Evolutionary conservation across 2,888 invertebrate species (phyloP).

Genomic region (Agapostemon virescens): DNA sequence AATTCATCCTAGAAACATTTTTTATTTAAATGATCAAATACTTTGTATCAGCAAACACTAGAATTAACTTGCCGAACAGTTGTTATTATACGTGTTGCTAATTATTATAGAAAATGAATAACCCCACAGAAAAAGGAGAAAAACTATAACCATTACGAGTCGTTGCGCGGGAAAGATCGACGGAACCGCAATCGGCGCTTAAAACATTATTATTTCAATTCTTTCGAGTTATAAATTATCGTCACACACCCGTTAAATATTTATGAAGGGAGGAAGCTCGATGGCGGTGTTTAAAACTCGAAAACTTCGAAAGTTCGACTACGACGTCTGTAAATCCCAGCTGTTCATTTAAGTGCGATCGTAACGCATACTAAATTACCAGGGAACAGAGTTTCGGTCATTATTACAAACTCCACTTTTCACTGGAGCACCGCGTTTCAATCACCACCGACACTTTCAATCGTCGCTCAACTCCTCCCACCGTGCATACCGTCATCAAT

Average conservation of each 20-base stretch:
- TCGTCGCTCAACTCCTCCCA: conserved; percentile 27
- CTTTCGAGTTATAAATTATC: fast-evolving
- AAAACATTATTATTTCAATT: no score
- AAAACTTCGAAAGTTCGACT: not conserved
- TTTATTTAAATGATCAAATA: no score
- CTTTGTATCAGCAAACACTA: no score
- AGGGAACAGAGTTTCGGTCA: conserved; percentile 30
- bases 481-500: conserved; percentile 34
- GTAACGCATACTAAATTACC: conserved; percentile 17
- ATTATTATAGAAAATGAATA: no score
- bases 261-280: not conserved
- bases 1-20: not conserved
- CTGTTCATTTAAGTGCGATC: conserved; percentile 3
- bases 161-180: no score
- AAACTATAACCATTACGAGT: no score
- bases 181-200: no score
- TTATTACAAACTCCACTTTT: conserved; percentile 41
- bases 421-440: conserved; percentile 26
- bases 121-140: no score
- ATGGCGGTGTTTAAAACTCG: not conserved
- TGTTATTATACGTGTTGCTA: no score
- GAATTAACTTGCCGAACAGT: no score
- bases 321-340: not conserved
- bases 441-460: conserved; percentile 39
- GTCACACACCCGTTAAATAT: not conserved